Percentiles rank a stretch among this genome's conserved stretches.
These are phyloP conservation scores for Antheraea pernyi DNA, from an alignment of 1,140 invertebrate genomes.

Conservation along the genomic window DNA sequence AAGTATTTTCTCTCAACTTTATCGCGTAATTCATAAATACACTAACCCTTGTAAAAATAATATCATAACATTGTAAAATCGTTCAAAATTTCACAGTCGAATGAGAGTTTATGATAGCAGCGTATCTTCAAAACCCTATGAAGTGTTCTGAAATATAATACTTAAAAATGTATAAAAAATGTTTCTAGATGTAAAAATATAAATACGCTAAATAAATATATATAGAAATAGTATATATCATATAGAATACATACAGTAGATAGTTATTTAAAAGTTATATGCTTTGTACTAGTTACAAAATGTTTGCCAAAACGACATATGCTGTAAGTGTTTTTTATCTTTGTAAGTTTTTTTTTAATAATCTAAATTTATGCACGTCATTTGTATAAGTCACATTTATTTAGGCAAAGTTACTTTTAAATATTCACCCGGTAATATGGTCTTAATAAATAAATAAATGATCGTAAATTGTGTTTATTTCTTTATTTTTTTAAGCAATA, in stretches of 20 bases:
- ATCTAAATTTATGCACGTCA: slow-evolving; percentile 14
- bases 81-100: background rate
- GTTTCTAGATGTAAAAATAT: too few species aligned
- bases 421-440: slow-evolving; percentile 3
- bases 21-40: too few species aligned
- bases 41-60: too few species aligned
- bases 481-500: too few species aligned
- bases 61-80: too few species aligned
- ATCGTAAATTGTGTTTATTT: too few species aligned
- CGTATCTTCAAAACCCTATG: background rate
- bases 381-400: slow-evolving; percentile 5
- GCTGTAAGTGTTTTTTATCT: slow-evolving; percentile 1
- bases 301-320: slow-evolving; percentile 25
- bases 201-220: background rate
- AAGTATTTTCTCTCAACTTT: too few species aligned
- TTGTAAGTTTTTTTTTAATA: background rate
- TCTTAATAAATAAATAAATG: too few species aligned
- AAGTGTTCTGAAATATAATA: slow-evolving; percentile 1
- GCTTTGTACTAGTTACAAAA: slow-evolving; percentile 24
- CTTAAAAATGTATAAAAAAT: background rate
- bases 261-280: slow-evolving; percentile 21
- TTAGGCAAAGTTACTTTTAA: slow-evolving; percentile 12
- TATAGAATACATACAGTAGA: slow-evolving; percentile 14
- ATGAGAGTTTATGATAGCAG: background rate
- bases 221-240: background rate